These are phyloP conservation scores for Dryobotodes eremita DNA, from an alignment of 2,888 invertebrate species.

Conservation along the genomic window DNA sequence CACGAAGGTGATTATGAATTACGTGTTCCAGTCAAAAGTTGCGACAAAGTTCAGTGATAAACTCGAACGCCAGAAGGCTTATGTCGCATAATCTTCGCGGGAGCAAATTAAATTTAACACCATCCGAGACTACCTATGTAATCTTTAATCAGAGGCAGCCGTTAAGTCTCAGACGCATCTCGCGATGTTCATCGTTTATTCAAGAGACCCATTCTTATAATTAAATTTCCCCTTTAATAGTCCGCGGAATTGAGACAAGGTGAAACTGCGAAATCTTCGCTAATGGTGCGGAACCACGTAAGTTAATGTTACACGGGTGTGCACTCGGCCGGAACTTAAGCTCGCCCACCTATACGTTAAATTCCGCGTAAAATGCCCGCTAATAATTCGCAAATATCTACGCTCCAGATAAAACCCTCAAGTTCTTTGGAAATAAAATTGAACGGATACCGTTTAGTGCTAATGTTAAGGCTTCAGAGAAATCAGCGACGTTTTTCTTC, in stretches of 20 bases:
- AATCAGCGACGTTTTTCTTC: constrained; percentile 64
- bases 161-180: constrained; percentile 75
- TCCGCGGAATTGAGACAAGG: constrained; percentile 82
- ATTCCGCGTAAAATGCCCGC: constrained; percentile 70
- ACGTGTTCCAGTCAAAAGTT: constrained; percentile 62
- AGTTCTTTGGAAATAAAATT: constrained; percentile 70
- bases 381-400: constrained; percentile 63
- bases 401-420: constrained; percentile 63
- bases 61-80: constrained; percentile 71
- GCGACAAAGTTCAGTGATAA: constrained; percentile 73
- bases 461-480: constrained; percentile 63
- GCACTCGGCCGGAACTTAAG: constrained; percentile 68
- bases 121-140: constrained; percentile 74
- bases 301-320: constrained; percentile 75
- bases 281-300: constrained; percentile 85
- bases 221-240: constrained; percentile 86
- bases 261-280: constrained; percentile 84
- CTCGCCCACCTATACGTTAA: constrained; percentile 64
- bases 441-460: constrained; percentile 69
- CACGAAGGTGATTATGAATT: constrained; percentile 44
- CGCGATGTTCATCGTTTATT: constrained; percentile 79
- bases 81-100: constrained; percentile 73
- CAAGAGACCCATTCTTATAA: constrained; percentile 84
- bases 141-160: constrained; percentile 79
- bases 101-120: constrained; percentile 81